Base-by-base conservation (phyloP, 2,888 invertebrate species). In the Ornithoptera priamus region DNA sequence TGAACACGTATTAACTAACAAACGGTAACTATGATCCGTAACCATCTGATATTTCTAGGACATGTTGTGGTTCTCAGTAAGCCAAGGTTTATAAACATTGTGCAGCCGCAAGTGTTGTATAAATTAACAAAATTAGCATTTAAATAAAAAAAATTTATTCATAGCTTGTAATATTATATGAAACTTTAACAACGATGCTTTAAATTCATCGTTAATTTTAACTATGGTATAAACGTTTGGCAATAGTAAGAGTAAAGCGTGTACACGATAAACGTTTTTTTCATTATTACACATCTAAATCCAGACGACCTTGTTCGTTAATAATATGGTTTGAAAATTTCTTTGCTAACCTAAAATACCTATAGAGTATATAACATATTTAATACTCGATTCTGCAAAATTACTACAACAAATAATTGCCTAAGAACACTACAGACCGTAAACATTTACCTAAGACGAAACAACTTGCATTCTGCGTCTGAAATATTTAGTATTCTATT, bases 31-130 rank as follows among this genome's bases (percentile, higher is more conserved):
- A 20, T 57, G 57, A 76, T 65, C 75, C 63, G 74, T 74, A 75
- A 75, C 76, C 74, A 76, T 84, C 75, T 89, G 75, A 77, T 72
- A 75, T 87, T 86, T 85, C 89, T 84, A 81, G 85, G 83, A 75
- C 86, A 81, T 72, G 72, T 73, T 85, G 89, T 78, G 90, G 89
- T 87, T 80, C 78, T 72, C 70, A 77, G 68, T 77, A 71, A 81
- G 83, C 85, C 87, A 88, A 87, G 89, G 88, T 83, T 81, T 75
- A 70, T 70, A 68, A 67, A 62, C 62, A 63, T 66, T 71, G 65
- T 66, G 53, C 53, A 63, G 62, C 59, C 36, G 39, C 58, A 67
- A n/a, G 46, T 36, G 50, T 62, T 70, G 62, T 62, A 70, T 20
- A 65, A 57, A 62, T 65, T 56, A 50, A 70, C 66, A 42, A 62